phyloP scores from a whole-genome alignment of 2,888 invertebrate genomes.

The Caenorhabditis sp. region DNA sequence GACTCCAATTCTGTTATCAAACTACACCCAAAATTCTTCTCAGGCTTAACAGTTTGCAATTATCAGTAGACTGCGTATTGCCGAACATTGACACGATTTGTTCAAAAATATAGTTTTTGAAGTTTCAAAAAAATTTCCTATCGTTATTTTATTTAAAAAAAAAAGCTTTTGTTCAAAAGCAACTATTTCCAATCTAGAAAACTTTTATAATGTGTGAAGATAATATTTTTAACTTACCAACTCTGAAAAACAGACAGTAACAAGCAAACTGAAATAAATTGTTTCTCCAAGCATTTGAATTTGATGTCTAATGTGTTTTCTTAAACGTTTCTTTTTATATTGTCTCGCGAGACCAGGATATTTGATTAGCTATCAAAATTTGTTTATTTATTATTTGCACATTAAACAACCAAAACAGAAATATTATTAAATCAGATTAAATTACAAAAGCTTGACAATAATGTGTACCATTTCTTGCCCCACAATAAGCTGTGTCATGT shows the following conservation, averaged over 20 bases:
- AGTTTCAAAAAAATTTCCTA: too few relatives aligned
- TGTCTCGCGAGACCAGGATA: not conserved
- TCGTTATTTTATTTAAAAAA: too few relatives aligned
- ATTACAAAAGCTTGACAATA: conserved; percentile 44
- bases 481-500: conserved; percentile 39
- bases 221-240: not conserved
- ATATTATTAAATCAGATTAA: not conserved
- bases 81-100: too few relatives aligned
- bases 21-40: too few relatives aligned
- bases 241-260: not conserved
- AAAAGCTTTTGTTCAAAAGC: too few relatives aligned
- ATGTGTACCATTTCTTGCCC: conserved; percentile 37
- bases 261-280: not conserved
- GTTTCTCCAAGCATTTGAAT: not conserved
- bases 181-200: too few relatives aligned
- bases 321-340: not conserved
- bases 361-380: not conserved
- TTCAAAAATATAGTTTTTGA: too few relatives aligned
- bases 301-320: not conserved
- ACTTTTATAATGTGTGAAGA: too few relatives aligned
- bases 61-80: too few relatives aligned
- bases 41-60: too few relatives aligned
- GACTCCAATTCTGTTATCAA: too few relatives aligned
- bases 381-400: not conserved
- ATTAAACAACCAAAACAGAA: not conserved